Percentiles rank a stretch among this genome's conserved stretches.
Evolutionary conservation across 2,113 vertebrate genomes (phyloP).

Genomic region (Rynchops niger): DNA sequence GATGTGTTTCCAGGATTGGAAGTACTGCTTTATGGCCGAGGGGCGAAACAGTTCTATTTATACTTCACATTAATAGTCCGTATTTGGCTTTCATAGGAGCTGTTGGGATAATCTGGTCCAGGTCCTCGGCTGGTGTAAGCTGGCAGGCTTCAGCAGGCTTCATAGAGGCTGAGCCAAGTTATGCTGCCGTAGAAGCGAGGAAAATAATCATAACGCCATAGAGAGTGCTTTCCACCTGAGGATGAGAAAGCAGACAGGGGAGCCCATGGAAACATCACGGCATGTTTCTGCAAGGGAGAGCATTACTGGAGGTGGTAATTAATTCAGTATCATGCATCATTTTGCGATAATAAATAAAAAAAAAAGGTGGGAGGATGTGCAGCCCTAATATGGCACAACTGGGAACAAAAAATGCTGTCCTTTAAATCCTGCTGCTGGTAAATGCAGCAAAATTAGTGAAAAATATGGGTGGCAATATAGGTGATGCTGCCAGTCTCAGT

Average conservation of each 20-base stretch:
- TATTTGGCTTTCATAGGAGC: background rate
- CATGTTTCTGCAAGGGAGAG: background rate
- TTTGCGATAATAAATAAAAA: background rate
- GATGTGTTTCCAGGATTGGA: background rate
- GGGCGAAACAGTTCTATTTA: background rate
- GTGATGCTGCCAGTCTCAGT: background rate
- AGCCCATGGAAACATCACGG: background rate
- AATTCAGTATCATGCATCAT: background rate
- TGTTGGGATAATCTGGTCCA: background rate
- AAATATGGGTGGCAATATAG: background rate
- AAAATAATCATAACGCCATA: background rate
- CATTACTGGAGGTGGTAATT: background rate
- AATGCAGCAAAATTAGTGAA: background rate
- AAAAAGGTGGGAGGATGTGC: background rate
- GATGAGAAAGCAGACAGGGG: background rate
- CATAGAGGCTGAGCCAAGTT: background rate
- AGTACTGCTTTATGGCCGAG: background rate
- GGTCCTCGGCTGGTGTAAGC: background rate
- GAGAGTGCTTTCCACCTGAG: background rate
- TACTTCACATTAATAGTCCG: background rate
- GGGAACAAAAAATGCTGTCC: background rate
- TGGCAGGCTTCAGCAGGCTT: conserved; percentile 10
- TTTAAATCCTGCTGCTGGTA: background rate
- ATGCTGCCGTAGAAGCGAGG: background rate
- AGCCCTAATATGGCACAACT: background rate